Conservation (phyloP, 1,140 invertebrate species). For the Bombus impatiens region DNA sequence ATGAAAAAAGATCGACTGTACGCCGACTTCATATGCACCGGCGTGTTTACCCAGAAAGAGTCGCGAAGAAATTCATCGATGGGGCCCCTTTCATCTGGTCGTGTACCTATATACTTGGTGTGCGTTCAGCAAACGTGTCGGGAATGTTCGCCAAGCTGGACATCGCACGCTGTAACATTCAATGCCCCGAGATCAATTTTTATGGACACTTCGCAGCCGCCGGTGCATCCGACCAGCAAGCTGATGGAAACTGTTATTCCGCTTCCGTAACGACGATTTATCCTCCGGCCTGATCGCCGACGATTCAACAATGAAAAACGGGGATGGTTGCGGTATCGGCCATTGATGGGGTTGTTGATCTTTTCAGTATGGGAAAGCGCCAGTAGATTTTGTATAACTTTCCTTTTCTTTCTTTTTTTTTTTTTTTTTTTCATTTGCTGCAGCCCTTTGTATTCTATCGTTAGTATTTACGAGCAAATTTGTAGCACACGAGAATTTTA, state of each 20-base stretch:
- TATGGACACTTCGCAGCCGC: not conserved
- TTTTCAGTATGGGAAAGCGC: no score
- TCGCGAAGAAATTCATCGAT: slow-evolving; percentile 57
- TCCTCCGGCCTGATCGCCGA: not conserved
- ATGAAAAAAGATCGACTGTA: slow-evolving; percentile 14
- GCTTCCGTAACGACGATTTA: slow-evolving; percentile 3
- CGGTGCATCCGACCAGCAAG: not conserved
- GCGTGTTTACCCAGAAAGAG: slow-evolving; percentile 29
- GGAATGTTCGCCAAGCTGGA: not conserved
- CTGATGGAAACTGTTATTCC: slow-evolving; percentile 1
- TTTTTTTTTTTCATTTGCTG: no score
- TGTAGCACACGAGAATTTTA: no score
- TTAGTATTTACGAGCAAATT: no score
- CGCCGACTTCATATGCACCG: slow-evolving; percentile 32
- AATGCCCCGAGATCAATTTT: slow-evolving; percentile 10
- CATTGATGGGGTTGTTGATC: no score
- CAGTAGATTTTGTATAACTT: no score
- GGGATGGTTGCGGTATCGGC: no score
- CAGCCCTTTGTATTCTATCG: no score
- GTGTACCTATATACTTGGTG: not conserved
- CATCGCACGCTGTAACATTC: not conserved
- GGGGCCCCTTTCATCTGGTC: slow-evolving; percentile 48
- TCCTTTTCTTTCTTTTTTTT: no score
- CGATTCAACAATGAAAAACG: not conserved
- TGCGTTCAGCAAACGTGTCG: not conserved